Conservation (phyloP, 2,797 vertebrate genomes). For the Limosa lapponica region DNA sequence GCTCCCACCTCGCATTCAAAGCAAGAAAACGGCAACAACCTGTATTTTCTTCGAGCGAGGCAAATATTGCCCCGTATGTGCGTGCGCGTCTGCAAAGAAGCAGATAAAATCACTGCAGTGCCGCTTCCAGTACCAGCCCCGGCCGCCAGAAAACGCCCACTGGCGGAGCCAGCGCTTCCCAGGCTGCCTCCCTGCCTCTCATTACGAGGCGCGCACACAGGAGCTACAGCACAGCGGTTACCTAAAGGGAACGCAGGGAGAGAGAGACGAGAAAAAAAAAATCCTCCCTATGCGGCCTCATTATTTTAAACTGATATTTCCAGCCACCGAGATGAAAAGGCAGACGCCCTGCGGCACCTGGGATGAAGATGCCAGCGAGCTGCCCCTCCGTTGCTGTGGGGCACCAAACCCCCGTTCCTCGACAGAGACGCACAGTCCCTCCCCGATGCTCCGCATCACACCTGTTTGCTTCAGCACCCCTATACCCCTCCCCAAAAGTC, state of each 20-base stretch:
- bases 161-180: slow-evolving; percentile 65
- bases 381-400: not conserved
- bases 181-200: slow-evolving; percentile 23
- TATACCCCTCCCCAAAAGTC: not conserved
- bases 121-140: slow-evolving; percentile 44
- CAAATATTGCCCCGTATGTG: slow-evolving; percentile 4
- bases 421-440: not conserved
- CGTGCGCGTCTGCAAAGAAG: not conserved
- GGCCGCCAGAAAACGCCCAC: slow-evolving; percentile 73
- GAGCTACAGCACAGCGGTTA: not conserved
- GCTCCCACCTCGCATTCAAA: slow-evolving; percentile 46
- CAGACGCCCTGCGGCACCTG: not conserved
- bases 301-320: not conserved
- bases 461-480: not conserved
- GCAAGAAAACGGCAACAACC: not conserved
- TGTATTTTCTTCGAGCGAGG: not conserved
- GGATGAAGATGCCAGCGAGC: too few relatives aligned
- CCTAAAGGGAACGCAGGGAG: not conserved
- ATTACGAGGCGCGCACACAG: not conserved
- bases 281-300: not conserved
- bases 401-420: not conserved
- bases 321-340: not conserved
- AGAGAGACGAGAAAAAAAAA: not conserved
- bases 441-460: too few relatives aligned
- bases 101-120: slow-evolving; percentile 58